Conservation (phyloP, 2,797 vertebrate genomes). For the Bufotes viridis region DNA sequence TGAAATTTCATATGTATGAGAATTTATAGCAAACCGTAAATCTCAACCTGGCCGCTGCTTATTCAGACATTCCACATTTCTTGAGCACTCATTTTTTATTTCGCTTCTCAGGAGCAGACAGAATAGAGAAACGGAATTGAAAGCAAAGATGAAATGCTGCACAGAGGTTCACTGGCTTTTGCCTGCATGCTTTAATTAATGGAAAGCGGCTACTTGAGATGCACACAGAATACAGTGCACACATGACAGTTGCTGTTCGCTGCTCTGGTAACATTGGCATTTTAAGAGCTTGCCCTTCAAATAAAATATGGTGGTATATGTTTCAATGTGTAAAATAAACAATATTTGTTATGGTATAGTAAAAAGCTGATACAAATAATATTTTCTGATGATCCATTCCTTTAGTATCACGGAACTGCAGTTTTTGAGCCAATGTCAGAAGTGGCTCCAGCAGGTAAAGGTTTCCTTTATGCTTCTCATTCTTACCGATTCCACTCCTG, state of each 20-base stretch:
- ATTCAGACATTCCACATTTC: background rate
- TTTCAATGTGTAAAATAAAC: background rate
- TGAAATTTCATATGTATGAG: background rate
- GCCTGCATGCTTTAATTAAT: background rate
- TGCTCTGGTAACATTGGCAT: background rate
- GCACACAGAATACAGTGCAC: conserved; percentile 12
- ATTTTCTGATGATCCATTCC: background rate
- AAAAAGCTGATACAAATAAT: background rate
- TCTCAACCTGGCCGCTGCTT: background rate
- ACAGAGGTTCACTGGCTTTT: background rate
- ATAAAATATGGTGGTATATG: background rate
- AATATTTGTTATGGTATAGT: background rate
- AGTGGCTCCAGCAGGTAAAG: too few species aligned
- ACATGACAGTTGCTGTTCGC: background rate
- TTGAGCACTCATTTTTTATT: background rate
- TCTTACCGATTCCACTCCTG: too few species aligned
- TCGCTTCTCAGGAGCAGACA: background rate
- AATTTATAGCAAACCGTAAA: background rate
- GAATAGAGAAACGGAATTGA: conserved; percentile 1
- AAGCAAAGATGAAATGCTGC: background rate
- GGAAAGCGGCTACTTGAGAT: background rate
- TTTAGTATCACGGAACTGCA: too few species aligned
- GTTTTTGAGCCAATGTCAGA: too few species aligned
- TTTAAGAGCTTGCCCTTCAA: background rate
- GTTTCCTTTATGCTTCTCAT: too few species aligned